A percentile compares a stretch with the other conserved stretches of the same genome.
These are phyloP conservation scores for Vulpes lagopus DNA, from an alignment of 2,113 vertebrate species.

Conservation along the genomic window DNA sequence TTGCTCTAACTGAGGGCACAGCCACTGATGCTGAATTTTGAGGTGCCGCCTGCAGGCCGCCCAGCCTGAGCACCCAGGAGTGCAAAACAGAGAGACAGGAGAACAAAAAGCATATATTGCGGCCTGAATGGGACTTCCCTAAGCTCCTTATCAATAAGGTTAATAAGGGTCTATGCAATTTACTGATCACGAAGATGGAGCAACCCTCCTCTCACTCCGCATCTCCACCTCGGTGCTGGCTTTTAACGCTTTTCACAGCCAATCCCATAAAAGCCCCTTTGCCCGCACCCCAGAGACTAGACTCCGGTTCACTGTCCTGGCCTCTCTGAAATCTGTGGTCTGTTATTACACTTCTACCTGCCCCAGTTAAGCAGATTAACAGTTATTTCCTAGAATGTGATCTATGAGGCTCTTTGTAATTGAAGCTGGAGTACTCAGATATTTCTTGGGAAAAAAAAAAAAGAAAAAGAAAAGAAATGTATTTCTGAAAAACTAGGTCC, in stretches of 20 bases:
- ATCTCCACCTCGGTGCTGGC: slow-evolving; percentile 72
- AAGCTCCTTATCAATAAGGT: slow-evolving; percentile 93
- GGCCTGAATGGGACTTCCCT: slow-evolving; percentile 87
- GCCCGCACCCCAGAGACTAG: slow-evolving; percentile 83
- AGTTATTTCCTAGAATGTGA: slow-evolving; percentile 89
- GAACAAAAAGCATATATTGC: slow-evolving; percentile 88
- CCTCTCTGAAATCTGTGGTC: slow-evolving; percentile 85
- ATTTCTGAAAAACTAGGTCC: slow-evolving; percentile 89
- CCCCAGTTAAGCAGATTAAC: slow-evolving; percentile 91
- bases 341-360: slow-evolving; percentile 89
- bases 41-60: slow-evolving; percentile 83
- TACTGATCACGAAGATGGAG: slow-evolving; percentile 88
- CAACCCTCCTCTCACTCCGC: slow-evolving; percentile 82
- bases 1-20: slow-evolving; percentile 80
- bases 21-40: slow-evolving; percentile 83
- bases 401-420: slow-evolving; percentile 88
- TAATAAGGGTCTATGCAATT: slow-evolving; percentile 92
- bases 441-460: slow-evolving; percentile 81
- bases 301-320: slow-evolving; percentile 82
- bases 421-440: slow-evolving; percentile 88
- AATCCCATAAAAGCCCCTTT: slow-evolving; percentile 85
- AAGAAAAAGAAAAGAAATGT: slow-evolving; percentile 74
- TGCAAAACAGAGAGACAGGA: slow-evolving; percentile 83
- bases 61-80: slow-evolving; percentile 82
- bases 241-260: slow-evolving; percentile 84